Evolutionary conservation across 2,888 invertebrate genomes (phyloP).

Genomic region (Caenorhabditis drosophilae): DNA sequence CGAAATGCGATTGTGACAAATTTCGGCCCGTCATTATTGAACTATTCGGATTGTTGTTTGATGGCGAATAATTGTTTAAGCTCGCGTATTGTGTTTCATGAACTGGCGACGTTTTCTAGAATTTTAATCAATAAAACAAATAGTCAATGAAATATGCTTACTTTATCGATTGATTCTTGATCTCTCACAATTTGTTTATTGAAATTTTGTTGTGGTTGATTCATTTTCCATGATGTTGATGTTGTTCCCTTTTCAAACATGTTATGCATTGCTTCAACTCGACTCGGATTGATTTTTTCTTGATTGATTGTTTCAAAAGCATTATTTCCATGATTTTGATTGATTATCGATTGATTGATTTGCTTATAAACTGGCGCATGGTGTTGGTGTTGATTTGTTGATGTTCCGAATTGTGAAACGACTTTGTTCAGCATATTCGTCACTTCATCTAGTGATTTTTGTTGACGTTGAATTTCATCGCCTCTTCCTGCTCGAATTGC

Average conservation of each 20-base stretch:
- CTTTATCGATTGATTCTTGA: not conserved
- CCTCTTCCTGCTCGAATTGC: constrained; percentile 8
- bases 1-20: constrained; percentile 25
- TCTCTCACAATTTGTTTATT: no score
- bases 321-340: constrained; percentile 21
- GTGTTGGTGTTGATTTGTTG: constrained; percentile 14
- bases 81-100: constrained; percentile 30
- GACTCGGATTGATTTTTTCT: constrained; percentile 63
- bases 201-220: constrained; percentile 15
- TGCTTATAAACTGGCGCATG: constrained; percentile 28
- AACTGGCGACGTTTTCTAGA: constrained; percentile 29
- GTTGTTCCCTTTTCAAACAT: constrained; percentile 61
- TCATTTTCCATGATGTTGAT: constrained; percentile 37
- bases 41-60: constrained; percentile 10
- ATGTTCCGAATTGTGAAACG: constrained; percentile 42
- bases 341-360: constrained; percentile 23
- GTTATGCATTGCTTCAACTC: constrained; percentile 65
- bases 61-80: constrained; percentile 25
- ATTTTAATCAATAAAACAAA: not conserved
- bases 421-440: constrained; percentile 53
- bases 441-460: constrained; percentile 54
- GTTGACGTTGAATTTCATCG: constrained; percentile 9
- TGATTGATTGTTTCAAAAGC: constrained; percentile 55
- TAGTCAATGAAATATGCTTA: no score
- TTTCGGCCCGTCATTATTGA: constrained; percentile 19